Base-by-base conservation (phyloP, 2,797 vertebrate species). In the Luscinia luscinia region DNA sequence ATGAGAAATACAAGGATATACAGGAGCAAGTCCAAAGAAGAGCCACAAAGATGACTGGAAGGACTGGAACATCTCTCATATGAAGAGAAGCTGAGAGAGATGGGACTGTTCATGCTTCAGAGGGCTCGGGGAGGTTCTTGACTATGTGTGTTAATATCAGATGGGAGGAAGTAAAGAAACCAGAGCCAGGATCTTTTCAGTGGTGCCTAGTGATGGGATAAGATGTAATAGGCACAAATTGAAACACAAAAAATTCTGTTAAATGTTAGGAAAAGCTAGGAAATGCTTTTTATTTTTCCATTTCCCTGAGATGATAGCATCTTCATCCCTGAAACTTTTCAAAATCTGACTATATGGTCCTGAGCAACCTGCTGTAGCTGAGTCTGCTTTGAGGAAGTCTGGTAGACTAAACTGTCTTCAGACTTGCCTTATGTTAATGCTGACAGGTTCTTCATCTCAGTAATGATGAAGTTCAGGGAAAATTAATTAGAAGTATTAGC, bases 111-210 rank as follows among this genome's bases (percentile, higher is more conserved):
- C 41, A 75, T 20, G 54, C 63, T 30, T 14, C 32, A 76, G 55
- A n/a, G 32, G 46, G 28, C 36, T 41, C 1, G 0, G 21, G 54
- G 18, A 48, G 9, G 16, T 12, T 72, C 30, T 67, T 34, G 12
- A 4, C 3, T 40, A 0, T 17, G 8, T 40, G 8, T 26, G 11
- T 68, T 10, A n/a, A 17, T 19, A 30, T 5, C 26, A 23, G 9
- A 2, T 18, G 9, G 15, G 22, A 14, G 15, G 11, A 51, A 52
- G 19, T 21, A 38, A 64, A 68, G 62, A 64, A 91, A 57, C 5
- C 15, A 41, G 48, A 51, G 23, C 9, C 49, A 72, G 23, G 12
- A 22, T 64, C 12, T 59, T 58, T 41, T 59, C 58, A 40, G 45
- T 34, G 12, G 24, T 72, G 18, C 10, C 24, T 32, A 23, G 21